Evolutionary conservation across 2,113 vertebrate species (phyloP).

Genomic region (Halichoeres trimaculatus): DNA sequence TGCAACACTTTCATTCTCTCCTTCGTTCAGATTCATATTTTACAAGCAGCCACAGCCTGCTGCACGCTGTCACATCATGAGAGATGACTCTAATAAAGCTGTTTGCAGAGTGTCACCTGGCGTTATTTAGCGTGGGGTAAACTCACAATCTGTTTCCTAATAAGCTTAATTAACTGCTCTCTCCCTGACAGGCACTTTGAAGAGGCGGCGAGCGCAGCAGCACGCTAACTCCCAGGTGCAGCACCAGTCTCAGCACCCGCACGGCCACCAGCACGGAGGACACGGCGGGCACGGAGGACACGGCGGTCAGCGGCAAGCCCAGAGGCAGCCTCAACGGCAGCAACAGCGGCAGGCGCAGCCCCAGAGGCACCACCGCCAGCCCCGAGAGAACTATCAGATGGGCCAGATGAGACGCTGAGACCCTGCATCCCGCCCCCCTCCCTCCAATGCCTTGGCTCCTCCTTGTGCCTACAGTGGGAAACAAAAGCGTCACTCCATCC

Average conservation of each 20-base stretch:
- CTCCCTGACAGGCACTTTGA: slow-evolving; percentile 91
- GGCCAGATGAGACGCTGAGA: slow-evolving; percentile 97
- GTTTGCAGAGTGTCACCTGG: background rate
- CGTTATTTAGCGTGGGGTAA: background rate
- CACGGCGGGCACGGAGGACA: slow-evolving; percentile 58
- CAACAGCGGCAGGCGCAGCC: slow-evolving; percentile 87
- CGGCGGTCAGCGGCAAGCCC: slow-evolving; percentile 74
- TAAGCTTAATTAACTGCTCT: background rate
- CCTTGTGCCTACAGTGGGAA: slow-evolving; percentile 98
- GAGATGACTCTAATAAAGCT: background rate
- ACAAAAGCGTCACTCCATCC: slow-evolving; percentile 92
- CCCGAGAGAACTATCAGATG: slow-evolving; percentile 98
- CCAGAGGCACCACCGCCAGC: slow-evolving; percentile 90
- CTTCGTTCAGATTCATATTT: background rate
- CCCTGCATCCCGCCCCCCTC: slow-evolving; percentile 48
- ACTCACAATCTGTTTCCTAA: background rate
- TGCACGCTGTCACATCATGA: background rate
- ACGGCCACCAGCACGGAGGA: slow-evolving; percentile 81
- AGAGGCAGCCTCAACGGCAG: slow-evolving; percentile 78
- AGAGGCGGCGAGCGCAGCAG: slow-evolving; percentile 94
- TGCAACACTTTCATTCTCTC: background rate
- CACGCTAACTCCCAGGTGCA: slow-evolving; percentile 84
- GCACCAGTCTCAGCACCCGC: slow-evolving; percentile 87
- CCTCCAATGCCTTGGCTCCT: slow-evolving; percentile 96
- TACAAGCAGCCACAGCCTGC: no score